These are phyloP conservation scores for Corbicula japonica DNA, from an alignment of 2,888 invertebrate genomes.

Conservation along the genomic window DNA sequence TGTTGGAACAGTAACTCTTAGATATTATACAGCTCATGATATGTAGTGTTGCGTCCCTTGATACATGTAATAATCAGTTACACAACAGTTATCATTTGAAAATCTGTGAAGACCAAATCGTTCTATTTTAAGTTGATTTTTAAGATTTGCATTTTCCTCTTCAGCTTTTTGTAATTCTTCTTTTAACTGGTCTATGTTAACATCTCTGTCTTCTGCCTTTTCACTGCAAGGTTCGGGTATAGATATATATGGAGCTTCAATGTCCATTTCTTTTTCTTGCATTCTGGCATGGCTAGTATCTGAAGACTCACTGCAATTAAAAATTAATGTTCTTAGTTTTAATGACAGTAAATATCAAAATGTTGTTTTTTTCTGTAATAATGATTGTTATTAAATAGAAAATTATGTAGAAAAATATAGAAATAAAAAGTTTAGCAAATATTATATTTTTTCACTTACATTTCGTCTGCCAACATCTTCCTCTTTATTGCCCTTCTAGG, in stretches of 20 bases:
- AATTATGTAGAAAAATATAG: not conserved
- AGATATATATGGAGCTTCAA: not conserved
- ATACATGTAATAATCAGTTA: not conserved
- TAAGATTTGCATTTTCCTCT: slow-evolving; percentile 3
- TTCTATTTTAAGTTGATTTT: slow-evolving; percentile 6
- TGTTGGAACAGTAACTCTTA: not conserved
- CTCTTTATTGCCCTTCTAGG: not conserved
- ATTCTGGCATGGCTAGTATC: not conserved
- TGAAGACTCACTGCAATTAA: not conserved
- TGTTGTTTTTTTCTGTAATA: not conserved
- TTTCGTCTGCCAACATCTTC: not conserved
- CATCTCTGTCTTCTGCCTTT: not conserved
- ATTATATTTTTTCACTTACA: not conserved
- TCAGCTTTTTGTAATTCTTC: not conserved
- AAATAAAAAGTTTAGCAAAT: not conserved
- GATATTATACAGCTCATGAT: not conserved
- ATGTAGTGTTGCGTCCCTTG: not conserved
- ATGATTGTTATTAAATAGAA: not conserved
- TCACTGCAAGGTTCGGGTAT: not conserved
- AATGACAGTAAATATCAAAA: no score
- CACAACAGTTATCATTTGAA: slow-evolving; percentile 6
- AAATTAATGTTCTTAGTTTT: not conserved
- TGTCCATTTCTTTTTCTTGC: not conserved
- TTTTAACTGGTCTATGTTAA: slow-evolving; percentile 2
- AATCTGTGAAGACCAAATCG: not conserved